These are phyloP conservation scores for Torymus texanus DNA, from an alignment of 2,888 invertebrate species.

Conservation along the genomic window DNA sequence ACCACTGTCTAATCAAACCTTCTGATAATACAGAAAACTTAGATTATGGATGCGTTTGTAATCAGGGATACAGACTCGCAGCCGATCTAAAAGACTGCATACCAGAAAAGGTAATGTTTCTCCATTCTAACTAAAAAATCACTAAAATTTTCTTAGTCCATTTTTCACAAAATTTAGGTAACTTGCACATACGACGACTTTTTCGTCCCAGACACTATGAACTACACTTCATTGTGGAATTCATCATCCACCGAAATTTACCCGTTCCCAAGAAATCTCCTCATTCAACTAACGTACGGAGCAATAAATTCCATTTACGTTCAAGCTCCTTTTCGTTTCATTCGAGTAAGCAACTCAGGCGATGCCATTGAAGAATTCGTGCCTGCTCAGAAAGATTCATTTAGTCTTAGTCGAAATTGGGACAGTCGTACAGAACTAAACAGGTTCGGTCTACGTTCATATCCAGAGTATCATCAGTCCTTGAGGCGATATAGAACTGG, in stretches of 20 bases:
- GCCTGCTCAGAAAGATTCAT: not conserved
- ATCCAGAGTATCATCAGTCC: not conserved
- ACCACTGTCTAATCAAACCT: slow-evolving; percentile 11
- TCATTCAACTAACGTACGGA: too few relatives aligned
- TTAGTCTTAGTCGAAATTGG: not conserved
- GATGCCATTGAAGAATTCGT: not conserved
- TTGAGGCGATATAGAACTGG: not conserved
- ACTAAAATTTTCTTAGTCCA: too few relatives aligned
- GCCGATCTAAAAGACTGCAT: not conserved
- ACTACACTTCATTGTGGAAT: too few relatives aligned
- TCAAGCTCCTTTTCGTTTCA: not conserved
- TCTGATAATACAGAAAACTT: not conserved
- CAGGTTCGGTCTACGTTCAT: not conserved
- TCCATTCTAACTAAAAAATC: too few relatives aligned
- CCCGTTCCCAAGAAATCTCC: too few relatives aligned
- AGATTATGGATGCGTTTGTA: not conserved
- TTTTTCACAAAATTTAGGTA: too few relatives aligned
- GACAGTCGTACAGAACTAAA: not conserved
- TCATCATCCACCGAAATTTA: too few relatives aligned
- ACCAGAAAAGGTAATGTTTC: too few relatives aligned
- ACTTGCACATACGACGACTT: too few relatives aligned
- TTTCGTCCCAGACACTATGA: too few relatives aligned
- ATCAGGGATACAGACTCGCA: not conserved
- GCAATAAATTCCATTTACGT: not conserved
- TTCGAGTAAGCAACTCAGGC: not conserved